These are phyloP conservation scores for Plodia interpunctella DNA, from an alignment of 1,140 invertebrate genomes.

Conservation along the genomic window DNA sequence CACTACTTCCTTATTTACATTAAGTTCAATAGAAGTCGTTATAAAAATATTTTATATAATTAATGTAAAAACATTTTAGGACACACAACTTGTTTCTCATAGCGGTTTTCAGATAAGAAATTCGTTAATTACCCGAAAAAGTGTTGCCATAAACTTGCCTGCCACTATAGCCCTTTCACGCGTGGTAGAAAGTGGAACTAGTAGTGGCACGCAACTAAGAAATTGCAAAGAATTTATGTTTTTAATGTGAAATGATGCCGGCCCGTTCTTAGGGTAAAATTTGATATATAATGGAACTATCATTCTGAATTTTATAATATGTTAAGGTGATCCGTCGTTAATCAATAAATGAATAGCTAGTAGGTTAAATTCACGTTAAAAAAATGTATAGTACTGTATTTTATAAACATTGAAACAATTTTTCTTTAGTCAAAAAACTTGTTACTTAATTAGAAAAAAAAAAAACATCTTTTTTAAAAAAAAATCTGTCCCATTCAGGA, in stretches of 20 bases:
- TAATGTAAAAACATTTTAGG: no score
- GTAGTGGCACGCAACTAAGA: conserved; percentile 69
- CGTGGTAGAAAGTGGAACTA: conserved; percentile 74
- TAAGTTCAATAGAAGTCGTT: background rate
- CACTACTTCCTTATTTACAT: conserved; percentile 10
- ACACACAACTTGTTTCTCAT: no score
- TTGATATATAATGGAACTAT: background rate
- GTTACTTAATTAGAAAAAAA: no score
- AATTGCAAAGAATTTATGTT: conserved; percentile 75
- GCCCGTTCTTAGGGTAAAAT: conserved; percentile 21
- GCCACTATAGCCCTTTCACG: conserved; percentile 65
- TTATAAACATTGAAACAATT: no score
- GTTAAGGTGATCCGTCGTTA: no score
- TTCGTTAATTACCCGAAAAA: background rate
- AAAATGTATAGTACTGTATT: no score
- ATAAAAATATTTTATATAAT: background rate
- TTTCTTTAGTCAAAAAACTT: no score
- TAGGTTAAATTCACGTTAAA: no score
- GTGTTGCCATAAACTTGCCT: conserved; percentile 23
- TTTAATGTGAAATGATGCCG: conserved; percentile 58
- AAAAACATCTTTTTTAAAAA: no score
- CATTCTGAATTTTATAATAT: no score
- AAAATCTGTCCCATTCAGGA: background rate
- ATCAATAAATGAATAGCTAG: no score
- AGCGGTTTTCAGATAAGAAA: no score